Percentiles rank a stretch among this genome's conserved stretches.
Evolutionary conservation across 2,113 vertebrate genomes (phyloP).

Genomic region (Zapornia atra): DNA sequence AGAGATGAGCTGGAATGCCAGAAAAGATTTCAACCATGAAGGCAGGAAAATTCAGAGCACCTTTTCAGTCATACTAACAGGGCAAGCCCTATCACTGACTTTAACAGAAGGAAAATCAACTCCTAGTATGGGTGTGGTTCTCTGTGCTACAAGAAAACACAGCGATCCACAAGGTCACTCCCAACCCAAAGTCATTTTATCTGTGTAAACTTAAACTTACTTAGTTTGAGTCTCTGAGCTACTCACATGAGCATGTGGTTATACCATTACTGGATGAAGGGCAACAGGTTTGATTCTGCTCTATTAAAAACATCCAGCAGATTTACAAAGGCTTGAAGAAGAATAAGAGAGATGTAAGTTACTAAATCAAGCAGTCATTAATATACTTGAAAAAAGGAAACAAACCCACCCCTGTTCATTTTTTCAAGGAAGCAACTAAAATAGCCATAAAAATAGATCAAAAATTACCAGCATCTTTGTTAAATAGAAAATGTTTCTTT

Average conservation of each 20-base stretch:
- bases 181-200: not conserved
- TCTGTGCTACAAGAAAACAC: not conserved
- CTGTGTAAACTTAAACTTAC: not conserved
- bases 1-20: not conserved
- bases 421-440: not conserved
- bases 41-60: not conserved
- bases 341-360: not conserved
- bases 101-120: not conserved
- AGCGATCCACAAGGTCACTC: not conserved
- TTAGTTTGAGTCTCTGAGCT: not conserved
- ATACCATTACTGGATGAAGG: not conserved
- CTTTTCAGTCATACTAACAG: not conserved
- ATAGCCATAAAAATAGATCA: not conserved
- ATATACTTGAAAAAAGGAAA: not conserved
- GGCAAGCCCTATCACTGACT: not conserved
- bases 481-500: not conserved
- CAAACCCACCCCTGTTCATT: not conserved
- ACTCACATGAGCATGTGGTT: not conserved
- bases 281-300: not conserved
- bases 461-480: not conserved
- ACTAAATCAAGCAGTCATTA: not conserved
- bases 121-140: not conserved
- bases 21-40: not conserved
- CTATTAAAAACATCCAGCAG: not conserved
- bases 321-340: not conserved